Conservation (phyloP, 2,113 vertebrate genomes). For the Calyptomena viridis region DNA sequence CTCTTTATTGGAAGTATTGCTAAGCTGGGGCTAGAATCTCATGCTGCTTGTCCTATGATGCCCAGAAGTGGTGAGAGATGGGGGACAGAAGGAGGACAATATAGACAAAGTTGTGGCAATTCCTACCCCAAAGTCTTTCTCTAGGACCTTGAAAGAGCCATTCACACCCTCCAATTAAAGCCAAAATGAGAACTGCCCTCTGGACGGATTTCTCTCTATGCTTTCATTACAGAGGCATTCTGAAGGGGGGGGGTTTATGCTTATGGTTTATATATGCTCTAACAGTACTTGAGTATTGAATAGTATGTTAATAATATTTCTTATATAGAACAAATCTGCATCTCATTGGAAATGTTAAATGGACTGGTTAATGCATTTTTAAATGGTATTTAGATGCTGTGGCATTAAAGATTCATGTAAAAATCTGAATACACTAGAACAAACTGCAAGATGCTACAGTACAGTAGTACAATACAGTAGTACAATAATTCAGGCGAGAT, state of each 20-base stretch:
- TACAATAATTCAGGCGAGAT: neutral
- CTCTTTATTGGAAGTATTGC: neutral
- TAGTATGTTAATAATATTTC: neutral
- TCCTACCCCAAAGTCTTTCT: neutral
- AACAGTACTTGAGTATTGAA: neutral
- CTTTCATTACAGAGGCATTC: neutral
- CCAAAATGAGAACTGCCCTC: neutral
- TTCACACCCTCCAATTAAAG: neutral
- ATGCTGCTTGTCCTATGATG: neutral
- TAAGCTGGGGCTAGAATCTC: neutral
- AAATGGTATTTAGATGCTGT: slow-evolving; percentile 2
- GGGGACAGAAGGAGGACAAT: neutral
- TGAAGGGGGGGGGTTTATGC: neutral
- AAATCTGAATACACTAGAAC: neutral
- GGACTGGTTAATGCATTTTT: slow-evolving; percentile 1
- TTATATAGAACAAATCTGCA: neutral
- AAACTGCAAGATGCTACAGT: neutral
- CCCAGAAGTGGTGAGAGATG: neutral
- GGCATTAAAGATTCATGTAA: neutral
- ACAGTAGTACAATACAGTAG: too few species aligned
- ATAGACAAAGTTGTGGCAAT: neutral
- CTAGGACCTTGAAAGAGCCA: neutral
- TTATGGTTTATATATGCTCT: neutral
- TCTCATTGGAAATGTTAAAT: neutral
- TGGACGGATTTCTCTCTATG: neutral